Evolutionary conservation across 1,140 invertebrate genomes (phyloP).

Genomic region (Anthonomus grandis): DNA sequence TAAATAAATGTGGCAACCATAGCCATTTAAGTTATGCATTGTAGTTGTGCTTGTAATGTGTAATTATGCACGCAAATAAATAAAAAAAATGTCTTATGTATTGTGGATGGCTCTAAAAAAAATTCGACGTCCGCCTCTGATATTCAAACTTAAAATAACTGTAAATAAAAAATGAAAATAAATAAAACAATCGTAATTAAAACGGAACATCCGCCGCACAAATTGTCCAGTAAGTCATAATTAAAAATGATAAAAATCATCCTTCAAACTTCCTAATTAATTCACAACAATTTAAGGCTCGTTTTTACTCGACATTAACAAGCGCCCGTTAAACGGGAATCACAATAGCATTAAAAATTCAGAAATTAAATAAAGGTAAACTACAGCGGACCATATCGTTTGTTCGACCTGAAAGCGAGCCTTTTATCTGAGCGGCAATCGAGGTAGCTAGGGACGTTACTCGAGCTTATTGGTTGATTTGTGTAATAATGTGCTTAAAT

Average conservation of each 20-base stretch:
- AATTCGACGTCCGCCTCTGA: no score
- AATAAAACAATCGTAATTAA: no score
- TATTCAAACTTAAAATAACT: no score
- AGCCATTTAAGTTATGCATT: no score
- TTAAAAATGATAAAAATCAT: background rate
- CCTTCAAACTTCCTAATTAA: slow-evolving; percentile 40
- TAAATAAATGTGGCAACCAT: no score
- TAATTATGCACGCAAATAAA: no score
- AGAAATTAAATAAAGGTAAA: slow-evolving; percentile 38
- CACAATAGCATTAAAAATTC: slow-evolving; percentile 43
- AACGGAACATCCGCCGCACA: no score
- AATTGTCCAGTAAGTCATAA: background rate
- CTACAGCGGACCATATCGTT: slow-evolving; percentile 22
- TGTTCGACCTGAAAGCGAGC: background rate
- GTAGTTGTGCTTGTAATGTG: no score
- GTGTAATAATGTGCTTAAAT: slow-evolving; percentile 29
- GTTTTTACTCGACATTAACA: slow-evolving; percentile 42
- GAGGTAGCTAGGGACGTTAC: slow-evolving; percentile 31
- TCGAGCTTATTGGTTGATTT: slow-evolving; percentile 34
- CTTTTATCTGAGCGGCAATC: slow-evolving; percentile 20
- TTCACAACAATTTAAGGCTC: slow-evolving; percentile 45
- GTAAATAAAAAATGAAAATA: no score
- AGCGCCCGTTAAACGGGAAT: slow-evolving; percentile 42
- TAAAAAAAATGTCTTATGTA: no score
- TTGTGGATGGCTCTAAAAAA: no score